phyloP scores from a whole-genome alignment of 64 coral and sea anemone genomes.

The Pachyseris speciosa region DNA sequence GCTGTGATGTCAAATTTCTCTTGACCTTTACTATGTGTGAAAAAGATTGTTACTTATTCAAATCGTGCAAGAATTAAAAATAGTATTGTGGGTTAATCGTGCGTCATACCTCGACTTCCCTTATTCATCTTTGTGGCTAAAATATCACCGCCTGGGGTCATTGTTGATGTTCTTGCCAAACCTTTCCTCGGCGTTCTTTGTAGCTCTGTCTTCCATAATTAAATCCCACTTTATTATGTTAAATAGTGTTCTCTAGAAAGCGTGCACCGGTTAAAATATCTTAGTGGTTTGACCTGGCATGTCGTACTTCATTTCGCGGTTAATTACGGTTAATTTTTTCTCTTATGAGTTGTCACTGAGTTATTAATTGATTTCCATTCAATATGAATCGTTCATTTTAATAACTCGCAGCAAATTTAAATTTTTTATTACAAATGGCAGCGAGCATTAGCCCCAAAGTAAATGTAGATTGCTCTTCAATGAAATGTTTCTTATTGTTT shows the following conservation, averaged over 20 bases:
- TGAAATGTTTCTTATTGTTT: too few species aligned
- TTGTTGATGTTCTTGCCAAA: background rate
- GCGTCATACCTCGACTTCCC: background rate
- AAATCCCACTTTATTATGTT: slow-evolving; percentile 1
- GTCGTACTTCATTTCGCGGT: background rate
- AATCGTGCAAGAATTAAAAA: background rate
- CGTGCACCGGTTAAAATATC: background rate
- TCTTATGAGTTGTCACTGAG: background rate
- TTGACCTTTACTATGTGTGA: background rate
- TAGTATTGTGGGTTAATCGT: background rate
- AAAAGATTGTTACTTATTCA: background rate
- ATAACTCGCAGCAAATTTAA: too few species aligned
- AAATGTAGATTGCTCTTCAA: too few species aligned
- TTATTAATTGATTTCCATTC: background rate
- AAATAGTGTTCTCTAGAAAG: background rate
- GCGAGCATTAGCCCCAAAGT: too few species aligned
- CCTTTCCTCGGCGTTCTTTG: background rate
- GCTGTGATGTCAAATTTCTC: background rate
- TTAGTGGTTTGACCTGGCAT: background rate
- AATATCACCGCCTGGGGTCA: background rate
- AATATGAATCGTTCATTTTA: too few species aligned
- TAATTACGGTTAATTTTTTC: background rate
- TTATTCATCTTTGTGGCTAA: background rate
- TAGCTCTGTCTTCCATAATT: background rate
- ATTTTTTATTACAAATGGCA: too few species aligned